A percentile compares a stretch with the other conserved stretches of the same genome.
These are phyloP conservation scores for Carduelis carduelis DNA, from an alignment of 2,797 vertebrate species.

Conservation along the genomic window DNA sequence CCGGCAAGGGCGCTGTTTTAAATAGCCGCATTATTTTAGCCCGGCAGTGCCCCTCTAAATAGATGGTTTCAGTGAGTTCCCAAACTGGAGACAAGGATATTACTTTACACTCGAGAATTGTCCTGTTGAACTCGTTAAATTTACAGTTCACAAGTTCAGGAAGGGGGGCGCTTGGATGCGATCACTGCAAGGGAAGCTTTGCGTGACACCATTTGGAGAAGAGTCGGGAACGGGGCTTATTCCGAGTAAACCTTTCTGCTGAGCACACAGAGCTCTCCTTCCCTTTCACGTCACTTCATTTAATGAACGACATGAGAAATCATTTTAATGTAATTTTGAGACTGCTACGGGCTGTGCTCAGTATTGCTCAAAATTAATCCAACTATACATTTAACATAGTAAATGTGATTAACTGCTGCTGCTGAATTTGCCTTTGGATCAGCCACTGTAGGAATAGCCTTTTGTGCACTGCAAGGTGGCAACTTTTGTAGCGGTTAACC, in stretches of 20 bases:
- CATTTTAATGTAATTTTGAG: background rate
- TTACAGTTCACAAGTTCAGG: conserved; percentile 24
- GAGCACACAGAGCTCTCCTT: background rate
- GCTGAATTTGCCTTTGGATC: background rate
- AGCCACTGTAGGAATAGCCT: background rate
- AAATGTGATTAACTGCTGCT: background rate
- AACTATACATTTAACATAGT: background rate
- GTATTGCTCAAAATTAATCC: background rate
- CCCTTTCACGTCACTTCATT: background rate
- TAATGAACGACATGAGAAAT: background rate
- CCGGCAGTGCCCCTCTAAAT: background rate
- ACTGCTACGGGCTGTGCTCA: background rate
- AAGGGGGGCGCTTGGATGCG: background rate
- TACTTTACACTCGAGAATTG: conserved; percentile 48
- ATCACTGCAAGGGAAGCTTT: background rate
- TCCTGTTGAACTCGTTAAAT: conserved; percentile 8
- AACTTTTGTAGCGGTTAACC: background rate
- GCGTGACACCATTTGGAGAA: background rate
- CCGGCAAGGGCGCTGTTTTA: background rate
- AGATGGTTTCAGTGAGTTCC: conserved; percentile 13
- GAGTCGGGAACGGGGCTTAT: background rate
- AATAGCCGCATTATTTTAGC: conserved; percentile 40
- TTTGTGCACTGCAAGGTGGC: background rate
- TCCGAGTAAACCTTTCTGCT: background rate
- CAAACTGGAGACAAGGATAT: conserved; percentile 39